Percentiles rank a stretch among this genome's conserved stretches.
phyloP scores from a whole-genome alignment of 2,888 invertebrate species.

The Acronicta alni region DNA sequence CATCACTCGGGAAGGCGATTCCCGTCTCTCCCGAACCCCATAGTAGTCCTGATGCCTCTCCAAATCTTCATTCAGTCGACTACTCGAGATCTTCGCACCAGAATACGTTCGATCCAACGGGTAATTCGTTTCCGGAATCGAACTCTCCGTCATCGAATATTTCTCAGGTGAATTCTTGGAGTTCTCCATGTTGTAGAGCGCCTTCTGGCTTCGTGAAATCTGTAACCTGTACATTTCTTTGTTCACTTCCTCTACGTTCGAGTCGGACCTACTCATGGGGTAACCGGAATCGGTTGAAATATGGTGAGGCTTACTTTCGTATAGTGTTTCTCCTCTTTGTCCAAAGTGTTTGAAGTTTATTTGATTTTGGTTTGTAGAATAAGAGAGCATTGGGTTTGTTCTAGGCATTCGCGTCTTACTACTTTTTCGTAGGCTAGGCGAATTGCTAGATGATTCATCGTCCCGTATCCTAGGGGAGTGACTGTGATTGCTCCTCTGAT shows the following conservation, averaged over 20 bases:
- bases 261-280: conserved; percentile 85
- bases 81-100: conserved; percentile 83
- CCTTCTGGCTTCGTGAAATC: conserved; percentile 86
- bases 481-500: conserved; percentile 82
- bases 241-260: conserved; percentile 87
- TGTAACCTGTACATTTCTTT: conserved; percentile 88
- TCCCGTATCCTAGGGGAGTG: conserved; percentile 81
- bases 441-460: conserved; percentile 85
- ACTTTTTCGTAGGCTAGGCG: conserved; percentile 86
- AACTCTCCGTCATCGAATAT: conserved; percentile 75
- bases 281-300: conserved; percentile 84
- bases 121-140: conserved; percentile 83
- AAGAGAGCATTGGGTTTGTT: conserved; percentile 90
- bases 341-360: conserved; percentile 86
- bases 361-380: conserved; percentile 85
- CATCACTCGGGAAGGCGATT: conserved; percentile 75
- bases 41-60: conserved; percentile 83
- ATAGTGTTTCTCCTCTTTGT: conserved; percentile 82
- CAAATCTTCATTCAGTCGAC: conserved; percentile 83
- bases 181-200: conserved; percentile 84
- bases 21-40: conserved; percentile 73
- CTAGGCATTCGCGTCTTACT: conserved; percentile 88
- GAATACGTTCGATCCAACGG: conserved; percentile 85
- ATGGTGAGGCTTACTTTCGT: conserved; percentile 85
- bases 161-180: conserved; percentile 82